phyloP scores from a whole-genome alignment of 2,888 invertebrate species.

The Drosophila lutescens region DNA sequence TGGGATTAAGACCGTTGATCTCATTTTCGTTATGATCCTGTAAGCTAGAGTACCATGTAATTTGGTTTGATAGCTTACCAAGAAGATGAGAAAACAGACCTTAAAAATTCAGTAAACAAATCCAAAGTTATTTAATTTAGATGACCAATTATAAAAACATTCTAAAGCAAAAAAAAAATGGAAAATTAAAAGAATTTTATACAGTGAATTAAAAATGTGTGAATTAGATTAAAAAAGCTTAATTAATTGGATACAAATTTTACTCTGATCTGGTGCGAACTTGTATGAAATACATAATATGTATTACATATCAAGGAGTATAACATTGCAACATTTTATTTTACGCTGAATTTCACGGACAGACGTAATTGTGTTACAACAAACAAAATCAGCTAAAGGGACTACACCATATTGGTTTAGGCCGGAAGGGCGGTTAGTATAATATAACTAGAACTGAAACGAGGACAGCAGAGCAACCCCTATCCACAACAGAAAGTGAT shows the following conservation, averaged over 20 bases:
- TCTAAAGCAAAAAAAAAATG: neutral
- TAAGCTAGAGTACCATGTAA: neutral
- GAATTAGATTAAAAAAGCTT: neutral
- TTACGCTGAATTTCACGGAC: neutral
- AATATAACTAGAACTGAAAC: conserved; percentile 11
- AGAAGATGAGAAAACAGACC: too few relatives aligned
- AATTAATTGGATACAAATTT: neutral
- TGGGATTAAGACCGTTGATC: neutral
- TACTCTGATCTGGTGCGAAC: neutral
- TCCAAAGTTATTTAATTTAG: neutral
- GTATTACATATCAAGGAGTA: neutral
- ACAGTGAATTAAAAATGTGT: too few relatives aligned
- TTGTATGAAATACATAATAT: neutral
- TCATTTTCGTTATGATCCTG: neutral
- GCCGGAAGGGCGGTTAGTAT: conserved; percentile 14
- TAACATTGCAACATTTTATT: neutral
- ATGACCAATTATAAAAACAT: neutral
- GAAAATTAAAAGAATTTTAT: too few relatives aligned
- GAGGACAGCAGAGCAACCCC: conserved; percentile 17
- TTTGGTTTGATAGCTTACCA: neutral
- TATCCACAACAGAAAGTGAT: conserved; percentile 22
- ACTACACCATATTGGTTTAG: neutral
- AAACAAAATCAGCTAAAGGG: conserved; percentile 2
- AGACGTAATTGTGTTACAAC: neutral
- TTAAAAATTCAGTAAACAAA: neutral